Evolutionary conservation across 2,797 vertebrate species (phyloP).

Genomic region (Cephalopachus bancanus): DNA sequence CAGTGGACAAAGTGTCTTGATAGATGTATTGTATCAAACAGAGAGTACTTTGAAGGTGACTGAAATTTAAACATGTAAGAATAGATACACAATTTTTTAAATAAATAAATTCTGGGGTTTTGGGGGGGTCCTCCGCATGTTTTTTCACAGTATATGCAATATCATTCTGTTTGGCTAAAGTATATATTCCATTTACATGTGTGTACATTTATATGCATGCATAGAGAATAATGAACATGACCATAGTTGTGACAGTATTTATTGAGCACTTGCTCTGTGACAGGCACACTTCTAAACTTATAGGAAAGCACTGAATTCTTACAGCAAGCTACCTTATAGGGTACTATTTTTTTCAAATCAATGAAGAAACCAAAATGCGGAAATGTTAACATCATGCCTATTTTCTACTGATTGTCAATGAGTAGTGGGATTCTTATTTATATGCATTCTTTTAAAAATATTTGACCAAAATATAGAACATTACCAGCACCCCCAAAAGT

Average conservation of each 20-base stretch:
- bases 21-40: no score
- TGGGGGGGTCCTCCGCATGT: no score
- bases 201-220: background rate
- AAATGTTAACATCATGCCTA: background rate
- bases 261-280: background rate
- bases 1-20: no score
- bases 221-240: background rate
- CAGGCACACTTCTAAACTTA: background rate
- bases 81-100: no score
- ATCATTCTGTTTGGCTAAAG: background rate
- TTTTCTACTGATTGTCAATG: background rate
- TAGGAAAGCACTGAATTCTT: background rate
- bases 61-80: no score
- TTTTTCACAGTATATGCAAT: background rate
- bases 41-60: no score
- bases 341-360: background rate
- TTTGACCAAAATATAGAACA: background rate
- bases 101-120: no score
- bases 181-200: background rate
- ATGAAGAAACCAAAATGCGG: background rate
- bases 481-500: background rate
- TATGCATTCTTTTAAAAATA: slow-evolving; percentile 19
- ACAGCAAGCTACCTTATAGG: background rate
- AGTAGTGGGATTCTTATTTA: background rate
- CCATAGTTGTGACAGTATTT: background rate